Base-by-base conservation (phyloP, 2,113 vertebrate genomes). In the Leucosticte australis region DNA sequence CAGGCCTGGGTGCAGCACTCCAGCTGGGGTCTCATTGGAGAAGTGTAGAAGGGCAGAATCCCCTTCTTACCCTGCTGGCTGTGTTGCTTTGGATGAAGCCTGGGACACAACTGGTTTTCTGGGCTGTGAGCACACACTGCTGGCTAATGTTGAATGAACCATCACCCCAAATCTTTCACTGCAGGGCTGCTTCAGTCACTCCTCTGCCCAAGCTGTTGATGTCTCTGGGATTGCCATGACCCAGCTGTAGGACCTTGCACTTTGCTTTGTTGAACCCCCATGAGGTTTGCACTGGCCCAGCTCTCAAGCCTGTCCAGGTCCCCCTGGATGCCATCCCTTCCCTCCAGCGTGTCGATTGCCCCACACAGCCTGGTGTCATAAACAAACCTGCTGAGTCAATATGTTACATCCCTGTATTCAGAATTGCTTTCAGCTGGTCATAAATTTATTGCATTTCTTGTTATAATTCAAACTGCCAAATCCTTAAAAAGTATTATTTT, bases 261-360 rank as follows among this genome's bases (percentile, higher is more conserved):
- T 18, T 71, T 0, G 0, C 30, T 42, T 31, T 49, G 13, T 7
- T 56, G 41, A 31, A 31, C 4, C 21, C 22, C 22, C 21, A 13
- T 13, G 26, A 33, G 11, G 24, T 71, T 71, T 41, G 16, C 26
- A 35, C 10, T 18, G 21, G 20, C 14, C 26, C 31, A 49, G 11
- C 31, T 31, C 67, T 37, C 42, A 22, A 27, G 27, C 18, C 50
- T 49, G 6, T 37, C 26, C 21, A 50, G 44, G 15, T 5, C 1
- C 31, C 22, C 56, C 14, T 73, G 67, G 50, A 57, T 64, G 50
- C 31, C 50, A 37, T 57, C 31, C 27, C 18, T 80, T 73, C 8
- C 10, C 44, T 81, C 3, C 27, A 15, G 33, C 0, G 0, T 23
- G 35, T 22, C 0, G 0, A 21, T 23, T 52, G 33, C 22, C 46